phyloP scores from a whole-genome alignment of 2,888 invertebrate genomes.

The Sericinus montela region DNA sequence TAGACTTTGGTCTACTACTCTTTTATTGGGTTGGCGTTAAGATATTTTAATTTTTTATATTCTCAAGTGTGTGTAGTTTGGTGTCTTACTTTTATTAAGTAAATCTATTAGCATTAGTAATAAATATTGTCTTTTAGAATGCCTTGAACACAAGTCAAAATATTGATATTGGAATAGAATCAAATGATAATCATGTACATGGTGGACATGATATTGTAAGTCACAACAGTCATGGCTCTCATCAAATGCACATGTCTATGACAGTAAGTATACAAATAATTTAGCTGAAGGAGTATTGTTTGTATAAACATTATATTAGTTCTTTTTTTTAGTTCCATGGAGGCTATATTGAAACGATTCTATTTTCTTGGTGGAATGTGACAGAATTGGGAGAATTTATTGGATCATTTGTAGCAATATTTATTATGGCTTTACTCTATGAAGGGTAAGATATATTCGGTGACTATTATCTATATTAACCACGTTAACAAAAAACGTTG shows the following conservation, averaged over 20 bases:
- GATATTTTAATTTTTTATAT: too few species aligned
- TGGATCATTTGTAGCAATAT: slow-evolving; percentile 94
- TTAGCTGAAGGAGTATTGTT: not conserved
- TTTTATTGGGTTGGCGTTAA: too few species aligned
- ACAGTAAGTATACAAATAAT: slow-evolving; percentile 39
- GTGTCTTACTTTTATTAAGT: too few species aligned
- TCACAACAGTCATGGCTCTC: slow-evolving; percentile 25
- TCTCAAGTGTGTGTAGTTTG: too few species aligned
- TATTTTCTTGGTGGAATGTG: slow-evolving; percentile 91
- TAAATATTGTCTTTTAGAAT: slow-evolving; percentile 37
- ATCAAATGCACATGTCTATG: slow-evolving; percentile 43
- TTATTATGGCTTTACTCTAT: slow-evolving; percentile 94
- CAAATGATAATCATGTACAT: slow-evolving; percentile 25
- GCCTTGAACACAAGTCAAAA: slow-evolving; percentile 35
- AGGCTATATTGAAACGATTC: slow-evolving; percentile 85
- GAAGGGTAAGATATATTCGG: slow-evolving; percentile 85
- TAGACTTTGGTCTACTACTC: too few species aligned
- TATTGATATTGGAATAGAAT: slow-evolving; percentile 29
- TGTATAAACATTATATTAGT: not conserved
- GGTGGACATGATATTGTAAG: slow-evolving; percentile 6
- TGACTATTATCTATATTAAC: too few species aligned
- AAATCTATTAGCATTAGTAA: not conserved
- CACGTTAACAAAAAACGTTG: too few species aligned
- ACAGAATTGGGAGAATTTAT: slow-evolving; percentile 87
- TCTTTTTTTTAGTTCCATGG: slow-evolving; percentile 87